Base-by-base conservation (phyloP, 1,140 invertebrate genomes). In the Scaptomyza graminum region DNA sequence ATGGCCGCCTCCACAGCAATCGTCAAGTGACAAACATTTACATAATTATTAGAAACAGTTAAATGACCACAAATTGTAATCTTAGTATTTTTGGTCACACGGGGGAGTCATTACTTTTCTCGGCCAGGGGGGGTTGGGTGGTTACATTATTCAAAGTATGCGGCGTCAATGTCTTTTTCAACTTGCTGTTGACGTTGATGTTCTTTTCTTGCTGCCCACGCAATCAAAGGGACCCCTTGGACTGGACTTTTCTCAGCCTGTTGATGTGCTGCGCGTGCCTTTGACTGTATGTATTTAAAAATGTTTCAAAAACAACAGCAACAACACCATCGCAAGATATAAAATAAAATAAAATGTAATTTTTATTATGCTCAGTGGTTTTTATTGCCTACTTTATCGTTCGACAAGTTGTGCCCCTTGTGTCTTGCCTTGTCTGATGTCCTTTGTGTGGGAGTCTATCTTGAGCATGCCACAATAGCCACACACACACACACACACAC, bases 301-400 rank as follows among this genome's bases (percentile, higher is more conserved):
- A 76, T 79, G 83, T 78, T 67, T 49, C 6, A 55, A 7, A 18
- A 65, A n/a, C n/a, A 47, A 46, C 37, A 51, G 49, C 25, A 67
- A 44, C 25, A 85, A 39, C 52, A 50, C 56, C 66, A 63, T 22
- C 60, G 64, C 12, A 64, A 64, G 71, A 88, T 88, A 88, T 88
- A 88, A 89, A 88, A 88, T 88, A 88, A 88, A 88, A 88, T 88
- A 88, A 88, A 88, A 88, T 88, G 83, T 88, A 88, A 88, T 88
- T 88, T 87, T 88, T 88, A 88, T 88, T 88, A 89, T 87, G 76
- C 83, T 88, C 71, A 59, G 83, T 88, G 83, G 83, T 88, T 88
- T 88, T 88, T 88, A 88, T 88, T 88, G 83, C 82, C 83, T 76
- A 73, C 79, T 88, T 88, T 88, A 88, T 88, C 83, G 83, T 84